Evolutionary conservation across 1,140 invertebrate genomes (phyloP), one percentile per base, ranked within the genome.

Genomic region (Zelostemma sp.): DNA sequence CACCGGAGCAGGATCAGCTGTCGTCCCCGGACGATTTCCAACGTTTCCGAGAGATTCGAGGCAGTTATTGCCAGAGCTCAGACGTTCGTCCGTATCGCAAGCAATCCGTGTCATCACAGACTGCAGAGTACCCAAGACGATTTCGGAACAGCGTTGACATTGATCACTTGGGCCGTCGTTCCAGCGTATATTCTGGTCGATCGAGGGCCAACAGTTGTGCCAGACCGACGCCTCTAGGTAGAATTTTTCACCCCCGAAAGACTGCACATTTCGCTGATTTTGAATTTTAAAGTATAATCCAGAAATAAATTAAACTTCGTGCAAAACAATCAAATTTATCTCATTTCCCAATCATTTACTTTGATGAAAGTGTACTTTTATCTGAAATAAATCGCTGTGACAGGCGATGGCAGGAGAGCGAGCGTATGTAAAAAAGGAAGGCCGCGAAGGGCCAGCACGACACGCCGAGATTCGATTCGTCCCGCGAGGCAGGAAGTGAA

Each of bases 401-500:
- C 18, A 82, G 82, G 82, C 31, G 78, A 85, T 50, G 82, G 74
- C 12, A 79, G 81, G 55, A 73, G 83, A 60, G 79, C 80, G 8
- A 82, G 81, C 45, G 60, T 80, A 1, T 76, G 63, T 58, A 81
- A 73, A 68, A 73, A 68, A 63, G 73, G 66, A 40, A 73, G 56
- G 68, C 59, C 75, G 35, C 72, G 78, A 41, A 76, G 73, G 49
- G 38, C 59, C 14, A 78, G 73, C 14, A 47, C 63, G 6, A 53
- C 60, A 1, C 43, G 72, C 5, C 75, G 81, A 63, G 75, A 81
- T 51, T 82, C 80, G 0, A 72, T 88, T 17, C 77, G 83, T 11
- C 83, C 87, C 14, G 77, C 83, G 0, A 80, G 84, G 45, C 76
- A 77, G 62, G 86, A 87, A 35, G 75, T 79, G 40, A 82, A 85